Percentiles rank a stretch among this genome's conserved stretches.
Conservation (phyloP, 2,113 vertebrate species). For the Fregetta grallaria region DNA sequence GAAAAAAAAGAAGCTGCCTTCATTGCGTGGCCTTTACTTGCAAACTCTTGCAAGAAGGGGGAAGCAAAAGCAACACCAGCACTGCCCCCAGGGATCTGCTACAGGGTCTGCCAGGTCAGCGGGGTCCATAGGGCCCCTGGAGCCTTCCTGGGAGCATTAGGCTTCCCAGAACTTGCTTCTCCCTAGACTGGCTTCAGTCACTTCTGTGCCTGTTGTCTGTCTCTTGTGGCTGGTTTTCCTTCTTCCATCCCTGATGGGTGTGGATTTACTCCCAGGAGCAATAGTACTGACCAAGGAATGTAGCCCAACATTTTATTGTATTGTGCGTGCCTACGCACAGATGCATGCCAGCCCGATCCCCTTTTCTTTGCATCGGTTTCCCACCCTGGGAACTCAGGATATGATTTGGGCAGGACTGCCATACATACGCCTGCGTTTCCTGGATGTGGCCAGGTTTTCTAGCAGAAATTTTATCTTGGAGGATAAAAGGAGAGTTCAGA, state of each 20-base stretch:
- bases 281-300: background rate
- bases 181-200: background rate
- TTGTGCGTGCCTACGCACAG: background rate
- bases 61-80: background rate
- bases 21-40: background rate
- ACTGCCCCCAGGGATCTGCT: background rate
- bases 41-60: background rate
- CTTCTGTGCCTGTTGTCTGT: background rate
- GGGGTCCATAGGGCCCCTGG: accelerated
- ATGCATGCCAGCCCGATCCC: background rate
- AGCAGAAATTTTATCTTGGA: background rate
- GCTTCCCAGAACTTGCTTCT: background rate
- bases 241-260: background rate
- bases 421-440: background rate
- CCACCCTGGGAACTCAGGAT: background rate
- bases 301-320: background rate
- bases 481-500: background rate
- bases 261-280: background rate
- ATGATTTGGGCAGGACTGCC: background rate
- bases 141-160: background rate
- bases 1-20: background rate
- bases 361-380: background rate
- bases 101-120: background rate
- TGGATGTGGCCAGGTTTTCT: background rate
- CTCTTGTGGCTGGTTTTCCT: background rate